Evolutionary conservation across 2,797 vertebrate genomes (phyloP), one percentile per base, ranked within the genome.

Genomic region (Silurus lanzhouensis): DNA sequence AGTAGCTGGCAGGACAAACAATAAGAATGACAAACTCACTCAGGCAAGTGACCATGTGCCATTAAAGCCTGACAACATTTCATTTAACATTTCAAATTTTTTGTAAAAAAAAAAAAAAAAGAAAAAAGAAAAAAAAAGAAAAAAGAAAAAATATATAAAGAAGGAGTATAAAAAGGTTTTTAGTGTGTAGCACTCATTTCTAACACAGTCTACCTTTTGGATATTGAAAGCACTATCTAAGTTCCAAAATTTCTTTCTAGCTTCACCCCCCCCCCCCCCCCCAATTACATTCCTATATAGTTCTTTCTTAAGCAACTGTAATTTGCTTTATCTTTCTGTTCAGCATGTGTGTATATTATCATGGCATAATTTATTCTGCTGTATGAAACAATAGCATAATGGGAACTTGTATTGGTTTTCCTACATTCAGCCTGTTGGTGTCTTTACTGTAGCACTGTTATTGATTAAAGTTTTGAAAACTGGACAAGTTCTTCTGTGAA

Each of bases 331-430:
- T 83, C 83, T 91, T 94, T 94, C 84, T 89, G 89, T 94, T 94
- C 88, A 89, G 93, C 92, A 92, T 94, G 95, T 94, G 92, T 96
- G 94, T 96, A 96, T 96, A 96, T 96, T 96, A 94, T 94, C 95
- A 93, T 95, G 91, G 94, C 95, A 97, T 98, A 97, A 99, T 98
- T 99, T 98, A 98, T 98, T 98, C 96, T 96, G 96, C 95, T 98
- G 94, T 97, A 96, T 96, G 94, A 96, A 96, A 95, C 97, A 95
- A 96, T 97, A 94, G 96, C 96, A 85, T 97, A 97, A 97, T 92
- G 95, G 92, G 94, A 96, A 95, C 94, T 96, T 96, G 95, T 96
- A 95, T 94, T 90, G 95, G 95, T 96, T 97, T 97, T 96, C 96
- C 94, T 97, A 95, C 95, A 94, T 94, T 96, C 94, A 93, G 96